Conservation (phyloP, 1,140 invertebrate species). For the Nymphalis io region DNA sequence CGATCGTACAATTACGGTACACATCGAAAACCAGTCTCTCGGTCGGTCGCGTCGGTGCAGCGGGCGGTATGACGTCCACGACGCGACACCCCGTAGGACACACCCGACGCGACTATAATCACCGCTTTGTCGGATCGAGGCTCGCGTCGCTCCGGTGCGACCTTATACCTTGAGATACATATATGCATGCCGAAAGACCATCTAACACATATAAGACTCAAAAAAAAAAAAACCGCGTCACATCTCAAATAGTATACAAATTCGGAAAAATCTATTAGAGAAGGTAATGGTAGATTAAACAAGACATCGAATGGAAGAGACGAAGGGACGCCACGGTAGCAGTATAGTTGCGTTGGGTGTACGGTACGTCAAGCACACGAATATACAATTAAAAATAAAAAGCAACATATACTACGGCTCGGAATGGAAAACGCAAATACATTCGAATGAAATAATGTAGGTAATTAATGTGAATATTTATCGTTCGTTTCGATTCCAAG, state of each 20-base stretch:
- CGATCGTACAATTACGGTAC: too few species aligned
- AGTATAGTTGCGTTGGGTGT: conserved; percentile 53
- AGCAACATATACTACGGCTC: conserved; percentile 44
- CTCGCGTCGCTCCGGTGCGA: neutral
- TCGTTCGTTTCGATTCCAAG: conserved; percentile 31
- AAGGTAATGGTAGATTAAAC: conserved; percentile 20
- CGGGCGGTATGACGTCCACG: conserved; percentile 9
- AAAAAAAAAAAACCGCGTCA: neutral
- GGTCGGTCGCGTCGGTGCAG: neutral
- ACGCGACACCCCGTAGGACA: conserved; percentile 4
- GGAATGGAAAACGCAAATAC: conserved; percentile 35
- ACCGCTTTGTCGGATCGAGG: neutral
- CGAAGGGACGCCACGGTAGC: conserved; percentile 31
- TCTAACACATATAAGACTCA: conserved; percentile 3
- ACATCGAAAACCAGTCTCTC: neutral
- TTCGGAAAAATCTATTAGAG: neutral
- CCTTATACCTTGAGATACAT: neutral
- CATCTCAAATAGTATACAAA: neutral
- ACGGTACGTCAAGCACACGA: conserved; percentile 59
- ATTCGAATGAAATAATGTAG: neutral
- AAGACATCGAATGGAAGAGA: conserved; percentile 19
- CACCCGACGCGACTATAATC: conserved; percentile 22
- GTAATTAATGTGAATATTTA: neutral
- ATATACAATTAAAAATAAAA: conserved; percentile 61
- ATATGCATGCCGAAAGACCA: conserved; percentile 15